phyloP scores from a whole-genome alignment of 2,113 vertebrate species.

The Sinocyclocheilus grahami region DNA sequence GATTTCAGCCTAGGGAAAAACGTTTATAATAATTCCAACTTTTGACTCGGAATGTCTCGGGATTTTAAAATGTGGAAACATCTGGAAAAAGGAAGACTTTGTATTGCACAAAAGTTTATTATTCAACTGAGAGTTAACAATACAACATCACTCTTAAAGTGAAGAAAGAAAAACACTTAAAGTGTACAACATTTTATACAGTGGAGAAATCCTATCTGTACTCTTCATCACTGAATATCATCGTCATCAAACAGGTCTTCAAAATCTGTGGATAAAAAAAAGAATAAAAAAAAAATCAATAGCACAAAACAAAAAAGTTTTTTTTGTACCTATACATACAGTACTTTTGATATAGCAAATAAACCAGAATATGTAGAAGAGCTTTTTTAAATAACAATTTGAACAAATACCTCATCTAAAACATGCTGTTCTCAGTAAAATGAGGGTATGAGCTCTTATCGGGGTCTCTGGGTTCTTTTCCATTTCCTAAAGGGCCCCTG shows the following conservation, averaged over 20 bases:
- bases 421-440: not conserved
- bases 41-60: conserved; percentile 66
- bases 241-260: conserved; percentile 91
- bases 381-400: no score
- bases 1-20: conserved; percentile 70
- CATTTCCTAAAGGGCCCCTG: conserved; percentile 2
- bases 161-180: not conserved
- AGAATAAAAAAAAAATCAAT: not conserved
- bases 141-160: not conserved
- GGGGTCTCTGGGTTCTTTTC: conserved; percentile 4
- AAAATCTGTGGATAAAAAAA: conserved; percentile 75
- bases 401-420: not conserved
- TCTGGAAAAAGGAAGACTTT: conserved; percentile 61
- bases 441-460: no score
- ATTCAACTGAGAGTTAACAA: conserved; percentile 34
- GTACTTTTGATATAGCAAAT: not conserved
- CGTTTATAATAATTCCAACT: conserved; percentile 71
- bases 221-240: conserved; percentile 82
- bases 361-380: not conserved
- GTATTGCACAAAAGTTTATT: conserved; percentile 73
- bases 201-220: not conserved
- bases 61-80: conserved; percentile 65
- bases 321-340: not conserved
- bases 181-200: conserved; percentile 27
- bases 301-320: not conserved